Evolutionary conservation across 2,113 vertebrate genomes (phyloP).

Genomic region (Megaceryle torquata): DNA sequence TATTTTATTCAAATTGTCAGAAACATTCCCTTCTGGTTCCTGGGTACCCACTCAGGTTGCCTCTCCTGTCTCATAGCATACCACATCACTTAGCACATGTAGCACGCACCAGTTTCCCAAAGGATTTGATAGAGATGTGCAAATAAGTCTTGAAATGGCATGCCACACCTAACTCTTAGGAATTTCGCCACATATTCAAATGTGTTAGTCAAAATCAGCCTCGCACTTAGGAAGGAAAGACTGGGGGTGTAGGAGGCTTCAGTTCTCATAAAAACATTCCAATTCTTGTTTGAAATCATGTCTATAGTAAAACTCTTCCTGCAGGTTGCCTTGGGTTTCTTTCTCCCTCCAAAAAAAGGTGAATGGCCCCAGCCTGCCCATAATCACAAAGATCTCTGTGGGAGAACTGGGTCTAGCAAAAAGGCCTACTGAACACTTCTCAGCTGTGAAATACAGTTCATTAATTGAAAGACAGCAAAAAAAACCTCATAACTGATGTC

Average conservation of each 20-base stretch:
- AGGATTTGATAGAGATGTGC: not conserved
- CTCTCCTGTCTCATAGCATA: not conserved
- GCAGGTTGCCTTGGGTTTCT: not conserved
- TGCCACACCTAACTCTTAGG: not conserved
- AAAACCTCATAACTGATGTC: not conserved
- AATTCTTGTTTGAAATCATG: not conserved
- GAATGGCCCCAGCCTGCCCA: not conserved
- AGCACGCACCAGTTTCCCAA: accelerated
- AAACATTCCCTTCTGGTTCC: not conserved
- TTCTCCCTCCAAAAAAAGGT: too few relatives aligned
- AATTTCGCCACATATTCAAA: not conserved
- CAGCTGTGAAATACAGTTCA: not conserved
- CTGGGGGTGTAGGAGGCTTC: not conserved
- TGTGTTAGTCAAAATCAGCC: not conserved
- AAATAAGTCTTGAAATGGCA: not conserved
- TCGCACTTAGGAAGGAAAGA: not conserved
- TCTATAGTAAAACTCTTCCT: not conserved
- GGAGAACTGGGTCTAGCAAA: not conserved
- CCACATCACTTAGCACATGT: accelerated
- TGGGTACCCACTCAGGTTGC: not conserved
- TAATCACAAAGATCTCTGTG: not conserved
- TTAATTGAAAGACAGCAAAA: not conserved
- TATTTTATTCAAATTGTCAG: not conserved
- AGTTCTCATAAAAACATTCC: not conserved
- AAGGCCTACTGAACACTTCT: not conserved